phyloP scores from a whole-genome alignment of 1,140 invertebrate genomes.

The Eriocheir sinensis region DNA sequence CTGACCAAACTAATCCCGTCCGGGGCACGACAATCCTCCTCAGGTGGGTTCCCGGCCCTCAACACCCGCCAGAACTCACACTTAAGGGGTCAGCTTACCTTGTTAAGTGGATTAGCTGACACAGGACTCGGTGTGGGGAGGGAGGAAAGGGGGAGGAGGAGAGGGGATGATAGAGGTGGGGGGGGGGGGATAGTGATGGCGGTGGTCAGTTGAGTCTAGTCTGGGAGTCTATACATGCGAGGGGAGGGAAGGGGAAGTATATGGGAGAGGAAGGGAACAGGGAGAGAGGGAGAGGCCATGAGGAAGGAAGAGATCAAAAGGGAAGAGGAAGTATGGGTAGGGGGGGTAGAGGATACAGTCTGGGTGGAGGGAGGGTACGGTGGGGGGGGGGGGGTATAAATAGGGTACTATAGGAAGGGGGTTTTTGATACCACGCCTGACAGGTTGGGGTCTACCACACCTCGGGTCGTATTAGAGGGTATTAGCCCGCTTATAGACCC shows the following conservation, averaged over 20 bases:
- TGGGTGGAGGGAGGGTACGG: not conserved
- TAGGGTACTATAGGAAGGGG: not conserved
- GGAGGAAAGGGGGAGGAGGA: not conserved
- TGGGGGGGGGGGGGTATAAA: no score
- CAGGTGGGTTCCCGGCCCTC: constrained; percentile 36
- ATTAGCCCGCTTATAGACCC: not conserved
- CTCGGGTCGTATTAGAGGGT: not conserved
- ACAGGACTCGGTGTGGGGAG: constrained; percentile 31
- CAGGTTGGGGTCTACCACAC: not conserved
- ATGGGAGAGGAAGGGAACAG: not conserved
- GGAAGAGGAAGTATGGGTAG: no score
- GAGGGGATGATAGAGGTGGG: not conserved
- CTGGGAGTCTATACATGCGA: not conserved
- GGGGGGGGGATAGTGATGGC: not conserved
- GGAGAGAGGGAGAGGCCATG: not conserved
- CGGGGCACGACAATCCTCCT: constrained; percentile 37
- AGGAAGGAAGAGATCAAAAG: no score
- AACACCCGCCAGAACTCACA: constrained; percentile 53
- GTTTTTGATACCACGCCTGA: not conserved
- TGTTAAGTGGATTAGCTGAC: constrained; percentile 57
- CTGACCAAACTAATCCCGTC: constrained; percentile 37
- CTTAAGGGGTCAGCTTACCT: constrained; percentile 54
- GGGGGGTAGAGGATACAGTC: no score
- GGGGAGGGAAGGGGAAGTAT: not conserved
- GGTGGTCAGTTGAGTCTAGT: not conserved